Conservation (phyloP, 1,140 invertebrate species). For the Trissolcus basalis region DNA sequence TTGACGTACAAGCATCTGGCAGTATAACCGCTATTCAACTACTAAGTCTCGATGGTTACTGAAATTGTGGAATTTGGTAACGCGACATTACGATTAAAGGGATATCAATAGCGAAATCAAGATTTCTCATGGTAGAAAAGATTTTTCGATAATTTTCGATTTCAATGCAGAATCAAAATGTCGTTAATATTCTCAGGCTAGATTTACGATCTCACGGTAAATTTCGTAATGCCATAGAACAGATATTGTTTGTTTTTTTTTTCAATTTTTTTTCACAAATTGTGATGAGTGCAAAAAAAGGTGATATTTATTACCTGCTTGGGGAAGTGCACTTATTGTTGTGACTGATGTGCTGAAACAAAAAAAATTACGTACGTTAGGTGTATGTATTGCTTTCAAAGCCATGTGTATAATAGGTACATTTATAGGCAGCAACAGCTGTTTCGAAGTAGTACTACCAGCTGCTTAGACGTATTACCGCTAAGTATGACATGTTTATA, state of each 20-base stretch:
- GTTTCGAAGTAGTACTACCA: slow-evolving; percentile 28
- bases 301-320: slow-evolving; percentile 20
- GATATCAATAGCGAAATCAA: too few species aligned
- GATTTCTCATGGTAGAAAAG: too few species aligned
- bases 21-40: slow-evolving; percentile 23
- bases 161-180: too few species aligned
- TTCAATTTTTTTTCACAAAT: not conserved
- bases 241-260: not conserved
- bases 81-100: slow-evolving; percentile 13
- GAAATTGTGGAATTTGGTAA: slow-evolving; percentile 33
- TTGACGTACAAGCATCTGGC: slow-evolving; percentile 21
- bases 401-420: slow-evolving; percentile 40
- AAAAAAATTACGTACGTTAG: slow-evolving; percentile 32
- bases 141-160: too few species aligned
- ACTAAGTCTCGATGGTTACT: slow-evolving; percentile 27
- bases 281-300: slow-evolving; percentile 1
- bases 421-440: slow-evolving; percentile 42
- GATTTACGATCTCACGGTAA: too few species aligned
- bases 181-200: too few species aligned
- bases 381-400: slow-evolving; percentile 35
- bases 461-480: slow-evolving; percentile 42
- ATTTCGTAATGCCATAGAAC: not conserved
- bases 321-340: slow-evolving; percentile 1
- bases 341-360: slow-evolving; percentile 12
- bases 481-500: slow-evolving; percentile 40